Conservation (phyloP, 30 jellyfish, hydroid and myxozoan species). For the Phacellophora camtschatica region DNA sequence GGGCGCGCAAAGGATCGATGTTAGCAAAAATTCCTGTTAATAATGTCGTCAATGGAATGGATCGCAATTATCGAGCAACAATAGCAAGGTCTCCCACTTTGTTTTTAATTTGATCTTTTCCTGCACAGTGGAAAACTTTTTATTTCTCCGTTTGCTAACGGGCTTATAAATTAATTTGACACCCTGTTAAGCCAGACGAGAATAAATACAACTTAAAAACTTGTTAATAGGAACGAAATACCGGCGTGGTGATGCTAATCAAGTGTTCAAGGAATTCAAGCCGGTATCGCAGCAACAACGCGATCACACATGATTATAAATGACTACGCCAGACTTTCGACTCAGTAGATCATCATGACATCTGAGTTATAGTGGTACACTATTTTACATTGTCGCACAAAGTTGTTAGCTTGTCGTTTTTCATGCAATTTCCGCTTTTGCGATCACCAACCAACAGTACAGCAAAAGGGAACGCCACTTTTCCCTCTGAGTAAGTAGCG, state of each 20-base stretch:
- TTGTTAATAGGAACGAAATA: slow-evolving; percentile 49
- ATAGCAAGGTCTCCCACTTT: not conserved
- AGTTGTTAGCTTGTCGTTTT: too few relatives aligned
- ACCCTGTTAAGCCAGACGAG: slow-evolving; percentile 42
- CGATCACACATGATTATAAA: slow-evolving; percentile 23
- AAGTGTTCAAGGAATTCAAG: slow-evolving; percentile 51
- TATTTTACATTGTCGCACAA: too few relatives aligned
- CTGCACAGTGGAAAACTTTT: not conserved
- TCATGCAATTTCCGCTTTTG: too few relatives aligned
- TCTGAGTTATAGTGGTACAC: slow-evolving; percentile 12
- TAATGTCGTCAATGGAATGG: too few relatives aligned
- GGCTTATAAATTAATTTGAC: slow-evolving; percentile 8
- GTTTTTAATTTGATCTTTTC: not conserved
- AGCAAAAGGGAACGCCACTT: too few relatives aligned
- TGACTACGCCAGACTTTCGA: slow-evolving; percentile 14
- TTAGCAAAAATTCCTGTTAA: too few relatives aligned
- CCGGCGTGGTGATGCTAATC: slow-evolving; percentile 67
- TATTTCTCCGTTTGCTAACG: not conserved
- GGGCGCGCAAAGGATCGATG: too few relatives aligned
- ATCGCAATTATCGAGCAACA: too few relatives aligned
- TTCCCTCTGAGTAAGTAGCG: too few relatives aligned
- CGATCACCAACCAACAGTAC: too few relatives aligned
- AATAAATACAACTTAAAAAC: slow-evolving; percentile 16
- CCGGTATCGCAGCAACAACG: slow-evolving; percentile 60
- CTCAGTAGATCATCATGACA: not conserved